Evolutionary conservation across 2,888 invertebrate species (phyloP).

Genomic region (Odontomyia ornata): DNA sequence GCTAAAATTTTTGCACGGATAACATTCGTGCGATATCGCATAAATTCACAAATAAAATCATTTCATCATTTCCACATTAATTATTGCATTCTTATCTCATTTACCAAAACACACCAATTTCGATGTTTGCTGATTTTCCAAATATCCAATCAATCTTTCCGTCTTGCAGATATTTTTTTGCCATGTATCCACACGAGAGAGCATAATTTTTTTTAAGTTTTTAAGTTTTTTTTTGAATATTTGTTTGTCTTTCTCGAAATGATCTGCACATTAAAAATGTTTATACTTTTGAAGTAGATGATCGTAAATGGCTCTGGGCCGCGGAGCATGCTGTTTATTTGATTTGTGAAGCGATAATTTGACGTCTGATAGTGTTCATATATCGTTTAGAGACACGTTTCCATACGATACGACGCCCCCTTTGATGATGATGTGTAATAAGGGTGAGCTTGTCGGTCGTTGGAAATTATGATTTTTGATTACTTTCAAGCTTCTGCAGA

Average conservation of each 20-base stretch:
- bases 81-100: not conserved
- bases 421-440: slow-evolving; percentile 14
- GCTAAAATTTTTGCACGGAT: too few species aligned
- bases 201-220: not conserved
- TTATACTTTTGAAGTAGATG: slow-evolving; percentile 19
- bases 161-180: not conserved
- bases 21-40: too few species aligned
- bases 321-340: slow-evolving; percentile 40
- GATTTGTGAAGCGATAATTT: slow-evolving; percentile 43
- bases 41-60: too few species aligned
- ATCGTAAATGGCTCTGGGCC: slow-evolving; percentile 8
- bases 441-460: not conserved
- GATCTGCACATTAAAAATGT: slow-evolving; percentile 18
- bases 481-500: not conserved
- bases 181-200: not conserved
- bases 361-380: slow-evolving; percentile 33
- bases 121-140: not conserved
- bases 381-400: slow-evolving; percentile 37
- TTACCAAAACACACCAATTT: not conserved
- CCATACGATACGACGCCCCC: slow-evolving; percentile 10
- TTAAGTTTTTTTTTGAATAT: too few species aligned
- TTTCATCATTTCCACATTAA: too few species aligned
- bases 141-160: not conserved
- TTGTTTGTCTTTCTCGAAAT: not conserved
- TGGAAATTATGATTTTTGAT: slow-evolving; percentile 24